Evolutionary conservation across 2,797 vertebrate species (phyloP).

Genomic region (Simalia tracyae): DNA sequence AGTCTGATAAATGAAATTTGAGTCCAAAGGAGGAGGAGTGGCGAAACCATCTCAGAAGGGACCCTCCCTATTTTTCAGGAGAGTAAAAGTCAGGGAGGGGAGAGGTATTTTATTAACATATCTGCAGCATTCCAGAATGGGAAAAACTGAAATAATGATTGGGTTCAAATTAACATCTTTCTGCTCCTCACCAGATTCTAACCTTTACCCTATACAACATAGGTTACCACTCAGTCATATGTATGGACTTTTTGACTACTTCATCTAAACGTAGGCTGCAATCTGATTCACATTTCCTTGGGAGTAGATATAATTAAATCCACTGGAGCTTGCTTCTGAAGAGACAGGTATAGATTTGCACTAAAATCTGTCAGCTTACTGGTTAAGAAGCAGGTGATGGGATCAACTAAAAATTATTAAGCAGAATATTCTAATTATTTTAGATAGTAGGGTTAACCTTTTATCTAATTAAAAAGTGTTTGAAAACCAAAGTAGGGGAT

Average conservation of each 20-base stretch:
- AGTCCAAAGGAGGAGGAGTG: background rate
- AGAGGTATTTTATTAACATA: background rate
- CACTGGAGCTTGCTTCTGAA: background rate
- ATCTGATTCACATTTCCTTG: background rate
- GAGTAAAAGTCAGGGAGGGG: background rate
- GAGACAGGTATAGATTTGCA: background rate
- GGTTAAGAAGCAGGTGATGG: background rate
- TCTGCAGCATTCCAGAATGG: background rate
- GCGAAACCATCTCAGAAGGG: no score
- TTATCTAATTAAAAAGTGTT: conserved; percentile 6
- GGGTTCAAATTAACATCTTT: background rate
- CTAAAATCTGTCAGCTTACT: background rate
- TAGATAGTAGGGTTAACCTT: background rate
- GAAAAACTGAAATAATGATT: background rate
- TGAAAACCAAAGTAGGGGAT: background rate
- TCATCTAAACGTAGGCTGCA: background rate
- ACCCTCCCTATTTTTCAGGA: no score
- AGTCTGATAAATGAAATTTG: background rate
- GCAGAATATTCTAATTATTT: background rate
- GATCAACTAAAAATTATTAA: background rate
- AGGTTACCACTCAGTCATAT: background rate
- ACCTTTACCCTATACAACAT: background rate
- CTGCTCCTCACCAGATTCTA: background rate
- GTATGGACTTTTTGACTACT: background rate
- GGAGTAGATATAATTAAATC: background rate